Base-by-base conservation (phyloP, 2,113 vertebrate genomes). In the Diadophis punctatus region DNA sequence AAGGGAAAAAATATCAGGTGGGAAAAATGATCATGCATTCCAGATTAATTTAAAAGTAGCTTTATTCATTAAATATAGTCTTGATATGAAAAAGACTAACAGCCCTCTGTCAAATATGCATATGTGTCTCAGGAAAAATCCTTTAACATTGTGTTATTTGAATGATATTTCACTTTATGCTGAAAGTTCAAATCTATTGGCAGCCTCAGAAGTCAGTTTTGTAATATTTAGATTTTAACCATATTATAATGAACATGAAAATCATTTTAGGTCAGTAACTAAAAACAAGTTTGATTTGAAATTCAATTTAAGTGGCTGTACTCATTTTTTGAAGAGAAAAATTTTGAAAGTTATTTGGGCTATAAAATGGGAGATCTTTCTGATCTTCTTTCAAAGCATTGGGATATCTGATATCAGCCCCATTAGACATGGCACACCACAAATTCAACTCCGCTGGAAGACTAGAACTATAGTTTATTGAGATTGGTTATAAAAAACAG, bases 21-120 rank as follows among this genome's bases (percentile, higher is more conserved):
- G 86, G 48, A 16, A 94, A 74, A 93, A 1, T 87, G 11, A 58
- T 14, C 56, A 0, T 87, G n/a, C 18, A 30, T 6, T 1, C 80
- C 4, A 93, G 58, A 14, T 52, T 93, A 63, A 93, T 88, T 95
- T 93, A 86, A 94, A 39, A 88, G 2, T 52, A 90, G 1, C 89
- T 90, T 39, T 90, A 16, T 27, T n/a, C 23, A 84, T 52, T 51
- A 88, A 84, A 90, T 0, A 0, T 0, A n/a, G n/a, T 90, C 10
- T 23, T 80, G 5, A 2, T 11, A 58, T 89, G 7, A 3, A 58
- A 43, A 7, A 88, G 23, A 27, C 9, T 27, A 34, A 68, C 10
- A 68, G n/a, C n/a, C n/a, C 4, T 30, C 25, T 74, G 86, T 22
- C 58, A 88, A 88, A 88, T 88, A n/a, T 43, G 30, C 51, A 14